Evolutionary conservation across 2,113 vertebrate species (phyloP).

Genomic region (Engraulis encrasicolus): DNA sequence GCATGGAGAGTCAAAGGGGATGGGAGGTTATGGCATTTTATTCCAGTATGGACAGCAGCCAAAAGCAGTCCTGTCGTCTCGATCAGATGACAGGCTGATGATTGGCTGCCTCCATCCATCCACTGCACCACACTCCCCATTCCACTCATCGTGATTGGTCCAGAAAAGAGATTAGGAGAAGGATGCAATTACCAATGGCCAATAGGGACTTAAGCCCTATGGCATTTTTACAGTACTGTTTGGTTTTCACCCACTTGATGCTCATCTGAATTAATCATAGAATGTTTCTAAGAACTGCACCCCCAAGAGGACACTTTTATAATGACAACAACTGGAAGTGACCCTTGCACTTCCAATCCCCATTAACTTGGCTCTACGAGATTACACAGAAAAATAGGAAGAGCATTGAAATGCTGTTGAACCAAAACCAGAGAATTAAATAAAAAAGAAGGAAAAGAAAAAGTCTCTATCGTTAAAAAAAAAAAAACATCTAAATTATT

Average conservation of each 20-base stretch:
- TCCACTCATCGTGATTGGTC: not conserved
- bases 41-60: not conserved
- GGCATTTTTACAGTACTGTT: not conserved
- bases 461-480: constrained; percentile 76
- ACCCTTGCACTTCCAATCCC: not conserved
- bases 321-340: not conserved
- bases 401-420: constrained; percentile 54
- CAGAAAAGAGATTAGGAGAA: not conserved
- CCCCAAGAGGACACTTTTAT: not conserved
- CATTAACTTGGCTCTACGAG: not conserved
- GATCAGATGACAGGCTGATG: not conserved
- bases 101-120: not conserved
- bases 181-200: not conserved
- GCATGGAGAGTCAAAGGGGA: constrained; percentile 44
- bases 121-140: too few relatives aligned
- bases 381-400: not conserved
- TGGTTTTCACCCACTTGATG: not conserved
- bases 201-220: not conserved
- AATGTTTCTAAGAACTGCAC: not conserved
- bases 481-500: constrained; percentile 82
- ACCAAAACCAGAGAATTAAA: constrained; percentile 70
- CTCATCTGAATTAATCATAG: not conserved
- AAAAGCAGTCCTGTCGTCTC: not conserved
- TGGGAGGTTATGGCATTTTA: constrained; percentile 29
- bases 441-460: constrained; percentile 56